phyloP scores from a whole-genome alignment of 35 echinoderm and acorn worm species.

The Stichopus chloronotus region DNA sequence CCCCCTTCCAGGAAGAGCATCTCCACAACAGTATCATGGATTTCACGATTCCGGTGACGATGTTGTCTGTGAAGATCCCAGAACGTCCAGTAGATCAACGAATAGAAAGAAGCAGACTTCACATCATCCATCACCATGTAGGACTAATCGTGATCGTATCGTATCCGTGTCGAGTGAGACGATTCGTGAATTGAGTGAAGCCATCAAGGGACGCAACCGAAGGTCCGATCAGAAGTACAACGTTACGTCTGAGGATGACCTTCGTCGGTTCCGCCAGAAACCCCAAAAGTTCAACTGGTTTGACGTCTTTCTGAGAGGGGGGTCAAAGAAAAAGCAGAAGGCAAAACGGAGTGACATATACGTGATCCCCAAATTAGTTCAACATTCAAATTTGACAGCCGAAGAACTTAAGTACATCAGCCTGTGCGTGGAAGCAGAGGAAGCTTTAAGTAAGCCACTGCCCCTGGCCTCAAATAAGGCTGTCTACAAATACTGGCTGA shows the following conservation, averaged over 20 bases:
- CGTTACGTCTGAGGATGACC: not conserved
- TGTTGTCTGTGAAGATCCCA: not conserved
- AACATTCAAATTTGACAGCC: not conserved
- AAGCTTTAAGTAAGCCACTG: constrained; percentile 20
- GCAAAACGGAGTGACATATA: not conserved
- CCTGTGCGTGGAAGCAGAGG: not conserved
- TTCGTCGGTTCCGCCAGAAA: not conserved
- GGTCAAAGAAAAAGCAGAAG: not conserved
- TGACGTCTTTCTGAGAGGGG: not conserved
- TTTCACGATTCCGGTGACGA: constrained; percentile 36
- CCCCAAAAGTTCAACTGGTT: not conserved
- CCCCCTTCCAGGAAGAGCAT: not conserved
- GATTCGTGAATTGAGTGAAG: not conserved
- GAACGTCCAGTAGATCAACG: not conserved
- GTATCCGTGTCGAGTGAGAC: not conserved
- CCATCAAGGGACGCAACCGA: not conserved
- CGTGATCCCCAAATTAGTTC: too few species aligned
- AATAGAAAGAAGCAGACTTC: not conserved
- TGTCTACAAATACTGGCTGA: constrained; percentile 30
- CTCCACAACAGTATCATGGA: not conserved
- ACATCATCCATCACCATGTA: not conserved
- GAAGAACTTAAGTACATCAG: constrained; percentile 13
- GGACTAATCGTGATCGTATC: too few species aligned
- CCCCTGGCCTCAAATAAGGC: not conserved
- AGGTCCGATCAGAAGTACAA: not conserved